Evolutionary conservation across 2,888 invertebrate genomes (phyloP), one percentile per base, ranked within the genome.

Genomic region (Enchytraeus crypticus): DNA sequence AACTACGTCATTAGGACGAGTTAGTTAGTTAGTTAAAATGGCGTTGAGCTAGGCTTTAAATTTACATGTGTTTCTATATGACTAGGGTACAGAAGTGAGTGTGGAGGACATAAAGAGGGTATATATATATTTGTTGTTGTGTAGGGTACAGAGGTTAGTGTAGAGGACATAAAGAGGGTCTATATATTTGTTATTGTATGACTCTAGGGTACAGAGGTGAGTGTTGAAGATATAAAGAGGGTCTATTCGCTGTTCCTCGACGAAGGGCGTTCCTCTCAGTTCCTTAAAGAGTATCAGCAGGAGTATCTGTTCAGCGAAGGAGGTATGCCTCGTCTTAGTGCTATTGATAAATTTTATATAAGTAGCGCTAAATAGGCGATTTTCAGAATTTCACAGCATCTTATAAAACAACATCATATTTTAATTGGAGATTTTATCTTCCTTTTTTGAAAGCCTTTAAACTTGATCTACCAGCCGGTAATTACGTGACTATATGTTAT

Each of bases 221-320:
- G 75, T 57, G 76, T 92, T 67, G 92, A 91, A 54, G 97, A 98
- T 74, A 88, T 98, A 0, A 93, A 92, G 81, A 86, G 91, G 67
- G 96, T 95, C 0, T 98, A 97, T 79, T 88, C 89, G 0, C 78
- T 98, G 59, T 98, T 98, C 79, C 82, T 92, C 67, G 98, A 98
- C 76, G 93, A 96, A 80, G 87, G 87, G 61, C 84, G 97, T 59
- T 95, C 95, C 0, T 87, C 90, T 66, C 90, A 92, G 80, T 95
- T 91, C 80, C 82, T 97, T 23, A 90, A 89, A 77, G 93, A 96
- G 77, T 93, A 92, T 76, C 92, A 96, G 77, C 88, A 92, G 71
- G 91, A 93, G 75, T 97, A 92, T 74, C 89, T 96, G 88, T 96
- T 93, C 63, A 53, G 67, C 51, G 69, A 69, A 59, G 51, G 66